Base-by-base conservation (phyloP, 2,797 vertebrate genomes). In the Fringilla coelebs region DNA sequence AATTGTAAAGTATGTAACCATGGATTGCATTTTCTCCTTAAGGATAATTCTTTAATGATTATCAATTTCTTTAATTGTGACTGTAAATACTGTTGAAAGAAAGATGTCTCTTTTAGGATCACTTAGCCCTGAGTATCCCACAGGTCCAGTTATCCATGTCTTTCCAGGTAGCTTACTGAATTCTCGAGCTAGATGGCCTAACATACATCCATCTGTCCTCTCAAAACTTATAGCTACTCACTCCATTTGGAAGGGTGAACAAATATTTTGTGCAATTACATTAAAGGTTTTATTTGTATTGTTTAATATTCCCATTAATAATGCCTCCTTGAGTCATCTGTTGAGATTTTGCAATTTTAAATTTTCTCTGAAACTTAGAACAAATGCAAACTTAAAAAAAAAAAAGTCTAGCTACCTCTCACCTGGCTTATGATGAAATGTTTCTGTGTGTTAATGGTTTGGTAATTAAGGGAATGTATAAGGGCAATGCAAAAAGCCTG, bases 251-350 rank as follows among this genome's bases (percentile, higher is more conserved):
- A 92, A 84, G 12, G 10, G 25, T 85, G 40, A 41, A 66, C 90
- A 89, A 96, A 85, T 55, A 91, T 88, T 96, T 94, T 85, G 55
- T 93, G 96, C 92, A 84, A 93, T 93, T 97, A 88, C 40, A 82
- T 88, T 94, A 91, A 88, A 79, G 51, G 66, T 93, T 91, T 94
- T 46, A 81, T 94, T 97, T 96, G 94, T 97, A 96, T 97, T 95
- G 91, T 93, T 95, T 96, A 94, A 95, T 97, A 96, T 89, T 93
- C 85, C 80, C 77, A 94, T 97, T 96, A 96, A 96, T 94, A 96
- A 94, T 38, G 48, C 91, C 86, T 88, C 45, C 73, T 96, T 94
- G 94, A 97, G 84, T 94, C 36, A 94, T 95, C 87, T 89, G 65
- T 94, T 89, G 49, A 79, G 73, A 91, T 93, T 94, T 86, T 72